These are phyloP conservation scores for Pseudoips prasinana DNA, from an alignment of 2,888 invertebrate species.

Conservation along the genomic window DNA sequence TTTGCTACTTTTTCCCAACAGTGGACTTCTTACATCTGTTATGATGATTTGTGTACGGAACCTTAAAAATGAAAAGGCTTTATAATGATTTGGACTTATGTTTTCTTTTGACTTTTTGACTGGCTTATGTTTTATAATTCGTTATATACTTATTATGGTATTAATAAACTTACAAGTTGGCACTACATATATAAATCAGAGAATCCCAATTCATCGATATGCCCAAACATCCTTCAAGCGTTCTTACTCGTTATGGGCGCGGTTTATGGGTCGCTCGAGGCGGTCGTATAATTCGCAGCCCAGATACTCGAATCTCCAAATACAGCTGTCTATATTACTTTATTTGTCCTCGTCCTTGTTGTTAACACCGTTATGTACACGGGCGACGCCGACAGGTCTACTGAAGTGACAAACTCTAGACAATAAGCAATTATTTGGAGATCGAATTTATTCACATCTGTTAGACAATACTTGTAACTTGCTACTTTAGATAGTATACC, in stretches of 20 bases:
- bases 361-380: slow-evolving; percentile 25
- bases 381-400: slow-evolving; percentile 28
- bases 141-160: too few relatives aligned
- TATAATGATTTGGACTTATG: too few relatives aligned
- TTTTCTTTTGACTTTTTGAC: too few relatives aligned
- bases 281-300: slow-evolving; percentile 31
- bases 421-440: slow-evolving; percentile 32
- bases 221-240: slow-evolving; percentile 19
- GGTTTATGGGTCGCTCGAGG: slow-evolving; percentile 33
- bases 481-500: too few relatives aligned
- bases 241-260: slow-evolving; percentile 22
- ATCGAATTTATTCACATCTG: slow-evolving; percentile 22
- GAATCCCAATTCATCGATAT: slow-evolving; percentile 9
- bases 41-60: too few relatives aligned
- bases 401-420: slow-evolving; percentile 26
- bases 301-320: slow-evolving; percentile 38
- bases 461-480: too few relatives aligned
- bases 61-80: too few relatives aligned
- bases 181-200: too few relatives aligned
- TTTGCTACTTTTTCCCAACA: too few relatives aligned
- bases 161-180: too few relatives aligned
- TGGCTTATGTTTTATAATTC: too few relatives aligned
- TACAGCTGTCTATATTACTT: slow-evolving; percentile 44
- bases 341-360: slow-evolving; percentile 40
- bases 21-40: too few relatives aligned